These are phyloP conservation scores for Chunga burmeisteri DNA, from an alignment of 2,113 vertebrate species.

Conservation along the genomic window DNA sequence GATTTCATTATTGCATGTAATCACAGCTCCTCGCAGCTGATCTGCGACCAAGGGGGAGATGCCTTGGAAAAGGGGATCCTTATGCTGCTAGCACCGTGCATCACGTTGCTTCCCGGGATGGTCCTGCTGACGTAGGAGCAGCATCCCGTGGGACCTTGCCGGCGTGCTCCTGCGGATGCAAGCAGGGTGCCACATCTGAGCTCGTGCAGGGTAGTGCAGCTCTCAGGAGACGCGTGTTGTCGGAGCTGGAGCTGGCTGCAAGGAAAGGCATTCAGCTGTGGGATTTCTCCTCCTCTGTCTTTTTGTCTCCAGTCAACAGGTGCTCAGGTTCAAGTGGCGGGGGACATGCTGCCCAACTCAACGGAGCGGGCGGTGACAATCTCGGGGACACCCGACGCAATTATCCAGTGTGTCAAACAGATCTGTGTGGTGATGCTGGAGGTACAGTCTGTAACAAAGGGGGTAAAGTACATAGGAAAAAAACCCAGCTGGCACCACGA, in stretches of 20 bases:
- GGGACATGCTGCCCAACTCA: slow-evolving; percentile 98
- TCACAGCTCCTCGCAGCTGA: not conserved
- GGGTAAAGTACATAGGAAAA: slow-evolving; percentile 65
- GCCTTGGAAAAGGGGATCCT: not conserved
- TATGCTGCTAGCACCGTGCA: not conserved
- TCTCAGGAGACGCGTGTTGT: rapidly evolving
- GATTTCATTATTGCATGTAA: rapidly evolving
- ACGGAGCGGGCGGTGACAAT: slow-evolving; percentile 98
- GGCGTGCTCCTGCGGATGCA: not conserved
- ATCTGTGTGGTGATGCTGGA: slow-evolving; percentile 99
- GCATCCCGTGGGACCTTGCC: not conserved
- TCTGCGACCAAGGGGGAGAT: rapidly evolving
- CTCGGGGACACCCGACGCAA: slow-evolving; percentile 96
- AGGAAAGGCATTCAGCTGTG: not conserved
- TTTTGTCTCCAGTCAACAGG: slow-evolving; percentile 88
- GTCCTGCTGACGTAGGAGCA: not conserved
- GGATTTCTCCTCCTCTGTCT: not conserved
- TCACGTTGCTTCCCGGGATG: rapidly evolving
- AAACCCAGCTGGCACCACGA: not conserved
- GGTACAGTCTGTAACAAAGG: slow-evolving; percentile 80
- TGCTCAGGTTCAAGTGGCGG: slow-evolving; percentile 96
- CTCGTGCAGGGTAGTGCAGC: rapidly evolving
- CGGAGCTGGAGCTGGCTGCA: not conserved
- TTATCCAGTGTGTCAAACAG: slow-evolving; percentile 98
- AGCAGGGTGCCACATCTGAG: not conserved